Percentiles rank a stretch among this genome's conserved stretches.
Evolutionary conservation across 2,888 invertebrate species (phyloP).

Genomic region (Ryuthela nishihirai): DNA sequence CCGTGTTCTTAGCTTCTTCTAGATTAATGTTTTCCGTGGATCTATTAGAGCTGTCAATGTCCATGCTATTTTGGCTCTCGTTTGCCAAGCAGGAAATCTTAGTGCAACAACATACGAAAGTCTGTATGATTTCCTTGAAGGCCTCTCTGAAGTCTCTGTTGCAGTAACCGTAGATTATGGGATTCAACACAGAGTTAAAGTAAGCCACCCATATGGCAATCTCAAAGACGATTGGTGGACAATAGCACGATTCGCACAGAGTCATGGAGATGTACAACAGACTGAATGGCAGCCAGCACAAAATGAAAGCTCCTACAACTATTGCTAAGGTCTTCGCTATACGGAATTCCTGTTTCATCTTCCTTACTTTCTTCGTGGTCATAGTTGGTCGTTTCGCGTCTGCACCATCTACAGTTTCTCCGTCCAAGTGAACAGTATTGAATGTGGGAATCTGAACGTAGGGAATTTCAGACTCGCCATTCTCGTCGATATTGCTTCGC

Average conservation of each 20-base stretch:
- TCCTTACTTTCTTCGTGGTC: conserved; percentile 81
- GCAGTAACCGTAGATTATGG: conserved; percentile 90
- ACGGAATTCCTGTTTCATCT: conserved; percentile 59
- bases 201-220: conserved; percentile 98
- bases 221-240: conserved; percentile 77
- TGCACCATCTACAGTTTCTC: conserved; percentile 63
- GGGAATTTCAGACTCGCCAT: conserved; percentile 25
- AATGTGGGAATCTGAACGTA: conserved; percentile 28
- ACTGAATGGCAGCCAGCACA: conserved; percentile 96
- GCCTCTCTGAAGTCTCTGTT: conserved; percentile 97
- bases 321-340: conserved; percentile 86
- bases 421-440: conserved; percentile 51
- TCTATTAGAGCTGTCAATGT: too few relatives aligned
- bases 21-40: too few relatives aligned
- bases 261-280: conserved; percentile 88
- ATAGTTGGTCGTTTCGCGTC: conserved; percentile 61
- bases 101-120: conserved; percentile 2
- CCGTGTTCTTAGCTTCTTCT: too few relatives aligned
- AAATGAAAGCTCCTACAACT: conserved; percentile 94
- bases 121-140: conserved; percentile 78
- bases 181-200: conserved; percentile 94
- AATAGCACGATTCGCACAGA: conserved; percentile 64
- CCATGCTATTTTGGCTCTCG: too few relatives aligned
- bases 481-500: conserved; percentile 44
- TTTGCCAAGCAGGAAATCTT: too few relatives aligned